Evolutionary conservation across 1,140 invertebrate species (phyloP).

Genomic region (Drosophila gunungcola): DNA sequence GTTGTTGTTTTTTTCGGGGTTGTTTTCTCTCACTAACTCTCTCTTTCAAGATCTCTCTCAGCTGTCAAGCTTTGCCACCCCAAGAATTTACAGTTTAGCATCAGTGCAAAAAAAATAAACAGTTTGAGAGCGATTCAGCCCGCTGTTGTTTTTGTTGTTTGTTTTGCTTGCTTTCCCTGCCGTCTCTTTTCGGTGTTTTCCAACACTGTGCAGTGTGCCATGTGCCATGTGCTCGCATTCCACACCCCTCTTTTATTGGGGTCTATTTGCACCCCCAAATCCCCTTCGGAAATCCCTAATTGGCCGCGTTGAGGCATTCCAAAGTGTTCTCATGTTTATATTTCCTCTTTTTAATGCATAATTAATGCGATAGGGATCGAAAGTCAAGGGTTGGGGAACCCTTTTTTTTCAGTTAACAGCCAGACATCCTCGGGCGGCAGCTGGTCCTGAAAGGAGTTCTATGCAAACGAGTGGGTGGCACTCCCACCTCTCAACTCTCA

Average conservation of each 20-base stretch:
- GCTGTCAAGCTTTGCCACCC: slow-evolving; percentile 57
- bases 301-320: slow-evolving; percentile 45
- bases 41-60: slow-evolving; percentile 10
- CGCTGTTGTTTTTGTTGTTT: slow-evolving; percentile 54
- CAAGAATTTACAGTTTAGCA: slow-evolving; percentile 40
- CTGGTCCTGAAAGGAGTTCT: slow-evolving; percentile 14
- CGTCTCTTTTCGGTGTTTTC: slow-evolving; percentile 36
- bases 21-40: slow-evolving; percentile 31
- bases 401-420: slow-evolving; percentile 26
- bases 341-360: slow-evolving; percentile 51
- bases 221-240: slow-evolving; percentile 56
- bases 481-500: slow-evolving; percentile 3
- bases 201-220: slow-evolving; percentile 45
- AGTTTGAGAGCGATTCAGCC: slow-evolving; percentile 35
- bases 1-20: slow-evolving; percentile 43
- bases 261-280: slow-evolving; percentile 2
- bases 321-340: slow-evolving; percentile 54
- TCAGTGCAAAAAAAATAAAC: slow-evolving; percentile 1
- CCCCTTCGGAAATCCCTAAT: slow-evolving; percentile 30
- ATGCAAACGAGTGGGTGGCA: neutral
- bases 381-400: neutral
- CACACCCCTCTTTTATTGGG: neutral
- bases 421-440: slow-evolving; percentile 15
- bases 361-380: slow-evolving; percentile 48
- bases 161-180: slow-evolving; percentile 22